Evolutionary conservation across 2,113 vertebrate species (phyloP), one percentile per base, ranked within the genome.

Genomic region (Heterochromis multidens): DNA sequence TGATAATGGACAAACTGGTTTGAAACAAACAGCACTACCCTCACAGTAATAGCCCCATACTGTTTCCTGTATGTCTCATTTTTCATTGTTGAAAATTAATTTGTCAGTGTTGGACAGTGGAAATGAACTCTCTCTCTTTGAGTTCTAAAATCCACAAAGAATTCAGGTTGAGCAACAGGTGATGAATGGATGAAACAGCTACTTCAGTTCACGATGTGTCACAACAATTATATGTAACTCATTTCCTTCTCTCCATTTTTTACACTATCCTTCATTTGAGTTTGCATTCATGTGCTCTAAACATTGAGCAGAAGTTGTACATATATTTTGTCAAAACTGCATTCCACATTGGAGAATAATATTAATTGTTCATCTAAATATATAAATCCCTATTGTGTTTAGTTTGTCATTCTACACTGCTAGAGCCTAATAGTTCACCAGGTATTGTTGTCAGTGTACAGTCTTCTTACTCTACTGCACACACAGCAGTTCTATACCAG

Each of bases 21-120:
- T 74, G 27, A 74, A 74, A 31, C 25, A 74, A 74, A 13, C 43
- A 31, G 52, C 10, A 31, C 19, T 54, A 54, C 46, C 31, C 25
- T 3, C 4, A 31, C 25, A 0, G 43, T 72, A 72, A 29, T 3
- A 0, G 40, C 65, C 12, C 25, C 29, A 0, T 21, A 6, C 7
- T 4, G 43, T 74, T 54, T 74, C 27, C 27, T n/a, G 6, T 54
- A 1, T 8, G 46, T 12, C 19, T 7, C 0, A n/a, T 14, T 49
- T 33, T 33, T 43, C 49, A n/a, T 52, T 31, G 67, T 74, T 74
- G 2, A 31, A 21, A 52, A n/a, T 52, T 6, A 63, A 14, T 23
- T 23, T 65, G 33, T n/a, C 31, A n/a, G 31, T n/a, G 31, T 29
- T 49, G 9, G 40, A 72, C 25, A 9, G 65, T 49, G 65, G 40